Conservation (phyloP, 2,888 invertebrate genomes). For the Drymonia ruficornis region DNA sequence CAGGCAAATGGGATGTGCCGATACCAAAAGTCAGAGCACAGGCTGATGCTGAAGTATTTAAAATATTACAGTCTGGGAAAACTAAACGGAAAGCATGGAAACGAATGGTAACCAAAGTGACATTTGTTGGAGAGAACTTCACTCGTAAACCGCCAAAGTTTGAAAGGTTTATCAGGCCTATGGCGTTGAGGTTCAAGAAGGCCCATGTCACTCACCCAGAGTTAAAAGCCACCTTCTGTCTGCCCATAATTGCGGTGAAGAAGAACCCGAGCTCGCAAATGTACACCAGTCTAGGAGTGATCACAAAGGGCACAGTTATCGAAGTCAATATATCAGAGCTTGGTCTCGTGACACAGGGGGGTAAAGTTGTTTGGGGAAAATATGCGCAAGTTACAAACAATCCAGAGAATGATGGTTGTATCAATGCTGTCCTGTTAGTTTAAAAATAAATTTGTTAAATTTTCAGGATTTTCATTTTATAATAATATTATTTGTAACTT, state of each 20-base stretch:
- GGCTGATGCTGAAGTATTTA: slow-evolving; percentile 98
- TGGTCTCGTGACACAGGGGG: slow-evolving; percentile 98
- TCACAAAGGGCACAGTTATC: slow-evolving; percentile 98
- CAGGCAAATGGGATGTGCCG: slow-evolving; percentile 99
- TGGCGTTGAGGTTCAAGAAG: slow-evolving; percentile 98
- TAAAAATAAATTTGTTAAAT: slow-evolving; percentile 69
- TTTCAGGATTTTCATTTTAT: no score
- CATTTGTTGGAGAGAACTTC: slow-evolving; percentile 98
- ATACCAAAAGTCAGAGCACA: slow-evolving; percentile 99
- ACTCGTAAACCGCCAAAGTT: slow-evolving; percentile 99
- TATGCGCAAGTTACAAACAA: slow-evolving; percentile 99
- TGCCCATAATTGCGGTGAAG: slow-evolving; percentile 99
- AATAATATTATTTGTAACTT: no score
- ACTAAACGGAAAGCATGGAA: slow-evolving; percentile 99
- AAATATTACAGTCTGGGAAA: slow-evolving; percentile 96
- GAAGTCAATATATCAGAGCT: slow-evolving; percentile 99
- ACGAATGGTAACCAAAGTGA: slow-evolving; percentile 99
- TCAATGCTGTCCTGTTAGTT: slow-evolving; percentile 98
- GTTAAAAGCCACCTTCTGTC: slow-evolving; percentile 97
- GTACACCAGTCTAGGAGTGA: slow-evolving; percentile 98
- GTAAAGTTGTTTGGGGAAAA: slow-evolving; percentile 99
- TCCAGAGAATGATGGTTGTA: slow-evolving; percentile 99
- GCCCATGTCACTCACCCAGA: slow-evolving; percentile 99
- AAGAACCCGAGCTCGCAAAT: slow-evolving; percentile 99
- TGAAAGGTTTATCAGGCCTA: slow-evolving; percentile 98